phyloP scores from a whole-genome alignment of 1,140 invertebrate species.

The Achroia grisella region DNA sequence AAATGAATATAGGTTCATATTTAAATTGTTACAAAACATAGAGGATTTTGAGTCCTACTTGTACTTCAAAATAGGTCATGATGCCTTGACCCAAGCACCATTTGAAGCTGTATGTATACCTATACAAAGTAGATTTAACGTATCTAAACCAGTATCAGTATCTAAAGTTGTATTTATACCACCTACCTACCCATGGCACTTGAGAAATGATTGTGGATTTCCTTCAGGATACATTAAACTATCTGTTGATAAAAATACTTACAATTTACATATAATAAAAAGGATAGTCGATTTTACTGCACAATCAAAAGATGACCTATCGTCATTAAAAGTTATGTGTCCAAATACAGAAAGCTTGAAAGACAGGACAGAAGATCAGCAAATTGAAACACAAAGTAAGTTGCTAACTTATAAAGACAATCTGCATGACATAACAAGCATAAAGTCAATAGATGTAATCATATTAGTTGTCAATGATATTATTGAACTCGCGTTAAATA shows the following conservation, averaged over 20 bases:
- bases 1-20: slow-evolving; percentile 27
- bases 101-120: slow-evolving; percentile 29
- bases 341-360: slow-evolving; percentile 21
- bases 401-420: slow-evolving; percentile 6
- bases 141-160: slow-evolving; percentile 18
- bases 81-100: slow-evolving; percentile 15
- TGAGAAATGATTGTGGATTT: slow-evolving; percentile 25
- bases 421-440: slow-evolving; percentile 2
- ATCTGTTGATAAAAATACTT: slow-evolving; percentile 24
- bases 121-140: slow-evolving; percentile 19
- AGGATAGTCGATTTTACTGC: slow-evolving; percentile 15
- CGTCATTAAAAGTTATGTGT: slow-evolving; percentile 19
- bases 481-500: slow-evolving; percentile 32
- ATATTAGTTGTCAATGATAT: slow-evolving; percentile 26
- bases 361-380: slow-evolving; percentile 15
- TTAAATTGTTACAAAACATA: slow-evolving; percentile 23
- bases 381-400: slow-evolving; percentile 17
- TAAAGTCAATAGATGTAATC: slow-evolving; percentile 1
- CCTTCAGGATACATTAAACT: slow-evolving; percentile 28
- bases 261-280: slow-evolving; percentile 43
- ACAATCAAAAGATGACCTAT: slow-evolving; percentile 8
- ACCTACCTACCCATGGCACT: slow-evolving; percentile 43
- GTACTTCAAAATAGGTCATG: slow-evolving; percentile 38
- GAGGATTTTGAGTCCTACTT: slow-evolving; percentile 22
- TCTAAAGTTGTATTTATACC: slow-evolving; percentile 32